Conservation (phyloP, 2,888 invertebrate species). For the Mactromeris polynyma region DNA sequence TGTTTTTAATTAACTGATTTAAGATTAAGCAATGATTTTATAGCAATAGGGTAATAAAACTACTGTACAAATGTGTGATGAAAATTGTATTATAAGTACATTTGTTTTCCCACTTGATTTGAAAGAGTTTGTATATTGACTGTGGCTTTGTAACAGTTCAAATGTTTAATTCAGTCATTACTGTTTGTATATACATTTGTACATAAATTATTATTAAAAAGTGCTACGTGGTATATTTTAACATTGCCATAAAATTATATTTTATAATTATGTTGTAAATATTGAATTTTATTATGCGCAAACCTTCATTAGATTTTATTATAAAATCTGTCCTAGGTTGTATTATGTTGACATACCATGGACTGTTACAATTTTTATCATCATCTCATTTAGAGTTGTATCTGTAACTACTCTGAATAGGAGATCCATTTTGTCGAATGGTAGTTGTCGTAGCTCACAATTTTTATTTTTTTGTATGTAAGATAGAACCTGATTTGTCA, state of each 20-base stretch:
- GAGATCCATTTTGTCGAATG: neutral
- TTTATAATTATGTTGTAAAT: constrained; percentile 21
- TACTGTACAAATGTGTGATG: neutral
- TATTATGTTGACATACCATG: neutral
- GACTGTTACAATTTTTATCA: neutral
- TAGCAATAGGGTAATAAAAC: neutral
- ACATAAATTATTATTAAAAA: constrained; percentile 1
- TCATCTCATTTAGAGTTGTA: neutral
- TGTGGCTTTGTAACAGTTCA: neutral
- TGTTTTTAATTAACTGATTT: neutral
- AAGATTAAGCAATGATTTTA: neutral
- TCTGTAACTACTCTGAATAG: neutral
- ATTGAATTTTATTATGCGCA: neutral
- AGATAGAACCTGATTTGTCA: neutral
- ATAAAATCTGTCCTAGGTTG: neutral
- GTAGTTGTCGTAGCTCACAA: neutral
- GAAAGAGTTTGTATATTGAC: neutral
- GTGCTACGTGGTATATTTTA: constrained; percentile 30
- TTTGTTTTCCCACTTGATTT: neutral
- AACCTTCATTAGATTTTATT: constrained; percentile 11
- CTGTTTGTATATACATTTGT: neutral
- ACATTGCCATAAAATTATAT: constrained; percentile 35
- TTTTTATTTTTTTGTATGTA: neutral
- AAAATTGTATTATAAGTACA: neutral
- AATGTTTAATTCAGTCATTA: neutral